Conservation (phyloP, 1,140 invertebrate genomes). For the Bombus difficillimus region DNA sequence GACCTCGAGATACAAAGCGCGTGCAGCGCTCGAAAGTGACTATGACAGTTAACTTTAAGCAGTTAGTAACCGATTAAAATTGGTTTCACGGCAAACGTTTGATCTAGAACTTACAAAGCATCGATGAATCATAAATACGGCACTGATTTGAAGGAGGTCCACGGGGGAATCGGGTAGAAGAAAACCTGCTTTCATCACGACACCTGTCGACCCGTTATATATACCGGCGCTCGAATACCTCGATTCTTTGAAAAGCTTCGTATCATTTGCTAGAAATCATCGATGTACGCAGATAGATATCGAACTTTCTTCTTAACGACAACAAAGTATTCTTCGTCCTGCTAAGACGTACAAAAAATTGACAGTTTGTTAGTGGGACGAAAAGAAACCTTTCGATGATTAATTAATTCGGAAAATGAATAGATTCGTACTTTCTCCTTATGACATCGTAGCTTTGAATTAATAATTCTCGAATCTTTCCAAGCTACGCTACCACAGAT, state of each 20-base stretch:
- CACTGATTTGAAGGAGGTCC: conserved; percentile 40
- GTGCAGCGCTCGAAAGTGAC: not conserved
- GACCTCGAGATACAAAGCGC: not conserved
- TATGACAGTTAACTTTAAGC: not conserved
- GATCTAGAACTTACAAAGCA: not conserved
- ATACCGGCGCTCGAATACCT: conserved; percentile 47
- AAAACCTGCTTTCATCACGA: conserved; percentile 69
- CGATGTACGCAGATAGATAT: not conserved
- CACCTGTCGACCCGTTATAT: conserved; percentile 74
- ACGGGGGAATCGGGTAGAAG: conserved; percentile 41
- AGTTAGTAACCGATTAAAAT: no score
- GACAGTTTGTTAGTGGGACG: not conserved
- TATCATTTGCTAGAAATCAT: conserved; percentile 11
- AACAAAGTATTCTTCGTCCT: not conserved
- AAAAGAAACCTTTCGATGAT: not conserved
- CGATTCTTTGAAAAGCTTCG: conserved; percentile 33
- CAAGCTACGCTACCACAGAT: not conserved
- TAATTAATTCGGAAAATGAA: not conserved
- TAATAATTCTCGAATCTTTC: not conserved
- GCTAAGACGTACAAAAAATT: not conserved
- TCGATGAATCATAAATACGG: conserved; percentile 11
- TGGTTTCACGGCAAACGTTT: not conserved
- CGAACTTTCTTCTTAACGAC: not conserved
- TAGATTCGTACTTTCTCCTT: not conserved
- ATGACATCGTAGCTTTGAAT: no score